Evolutionary conservation across 2,797 vertebrate species (phyloP), one percentile per base, ranked within the genome.

Genomic region (Chanos chanos): DNA sequence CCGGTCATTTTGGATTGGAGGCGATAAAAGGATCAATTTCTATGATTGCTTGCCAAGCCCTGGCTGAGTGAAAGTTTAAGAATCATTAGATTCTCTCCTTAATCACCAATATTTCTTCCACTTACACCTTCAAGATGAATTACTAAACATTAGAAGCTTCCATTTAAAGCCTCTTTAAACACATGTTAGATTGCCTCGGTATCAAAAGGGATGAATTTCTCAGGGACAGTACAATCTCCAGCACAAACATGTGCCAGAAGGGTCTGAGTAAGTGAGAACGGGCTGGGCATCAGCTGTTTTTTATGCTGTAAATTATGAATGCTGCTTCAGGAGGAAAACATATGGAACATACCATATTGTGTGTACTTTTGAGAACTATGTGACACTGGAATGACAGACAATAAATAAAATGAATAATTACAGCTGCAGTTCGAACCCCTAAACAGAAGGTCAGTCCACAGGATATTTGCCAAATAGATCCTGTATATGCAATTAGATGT

Each of bases 81-180:
- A 71, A 43, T 34, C 53, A 69, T 66, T 74, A 63, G 61, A 53
- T 36, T 39, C 28, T 40, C 52, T 28, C 34, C 45, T 47, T 64
- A 66, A 72, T 72, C 52, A 70, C 49, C 34, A 21, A 24, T 58
- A 30, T 25, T 48, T 53, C 60, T 37, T 44, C 55, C 39, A 31
- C 50, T 56, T 49, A 61, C 37, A 27, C 31, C 16, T n/a, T 59
- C 36, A 51, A 54, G 57, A 56, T 40, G 44, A 43, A 44, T 70
- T 61, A 48, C 36, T 30, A 22, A 52, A 61, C 59, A 59, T 58
- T n/a, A 19, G 13, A 31, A 33, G 10, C 5, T n/a, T 57, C 40
- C 41, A 13, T 50, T 61, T 48, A 51, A 34, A 71, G 48, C 34
- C 30, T 44, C 37, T 57, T 37, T 40, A 15, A 31, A 40, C 45